Base-by-base conservation (phyloP, 2,888 invertebrate species). In the Melanargia galathea region DNA sequence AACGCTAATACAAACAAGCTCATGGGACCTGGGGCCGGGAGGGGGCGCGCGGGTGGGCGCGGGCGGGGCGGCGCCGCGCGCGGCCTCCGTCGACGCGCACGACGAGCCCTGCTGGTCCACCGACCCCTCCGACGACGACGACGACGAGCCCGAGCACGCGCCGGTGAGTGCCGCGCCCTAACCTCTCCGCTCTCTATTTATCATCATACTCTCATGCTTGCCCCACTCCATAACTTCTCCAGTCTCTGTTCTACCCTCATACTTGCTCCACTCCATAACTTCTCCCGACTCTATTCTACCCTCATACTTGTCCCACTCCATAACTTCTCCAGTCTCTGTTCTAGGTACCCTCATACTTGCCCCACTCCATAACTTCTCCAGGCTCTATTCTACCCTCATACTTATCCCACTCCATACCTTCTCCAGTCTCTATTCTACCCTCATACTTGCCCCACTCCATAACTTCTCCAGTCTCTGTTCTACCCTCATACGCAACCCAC, bases 21-120 rank as follows among this genome's bases (percentile, higher is more conserved):
- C 96, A 0, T 96, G 96, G 96, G 91, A 91, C 66, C 70, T 85
- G 66, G 95, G 82, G 13, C 84, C 82, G 59, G 82, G 82, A 45
- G 80, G 77, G 30, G 80, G 79, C 64, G 83, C 48, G 80, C 77
- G 43, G 79, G 79, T 65, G 83, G 79, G 62, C 60, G 66, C 64
- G 8, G 64, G 71, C n/a, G 71, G 82, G 72, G 75, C 86, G 75
- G 65, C 70, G 38, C 75, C 83, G 10, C 86, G 88, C 70, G 76
- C 82, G 52, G 87, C 83, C 60, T 91, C 84, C 49, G 85, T 86
- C 74, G 87, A 87, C 77, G 68, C 81, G 65, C 94, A 94, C 74
- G 96, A 96, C 75, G 95, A 95, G 76, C 94, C 94, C 52, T 96
- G 95, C 77, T 97, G 97, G 96, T 97, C 97, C 74, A 97, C 97